Percentiles rank a stretch among this genome's conserved stretches.
phyloP scores from a whole-genome alignment of 1,140 invertebrate genomes.

The Pectinophora gossypiella region DNA sequence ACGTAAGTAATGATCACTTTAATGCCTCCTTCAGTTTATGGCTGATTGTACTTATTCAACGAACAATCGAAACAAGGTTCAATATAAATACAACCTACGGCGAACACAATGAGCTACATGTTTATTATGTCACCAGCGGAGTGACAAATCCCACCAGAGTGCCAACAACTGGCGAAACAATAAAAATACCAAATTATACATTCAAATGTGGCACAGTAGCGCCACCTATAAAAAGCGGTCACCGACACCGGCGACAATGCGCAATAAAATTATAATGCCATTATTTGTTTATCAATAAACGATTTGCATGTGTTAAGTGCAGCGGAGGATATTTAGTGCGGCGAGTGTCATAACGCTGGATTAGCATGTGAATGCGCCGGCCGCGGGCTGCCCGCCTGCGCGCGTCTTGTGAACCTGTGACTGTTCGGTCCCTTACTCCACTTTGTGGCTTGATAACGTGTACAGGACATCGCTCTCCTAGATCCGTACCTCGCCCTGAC shows the following conservation, averaged over 20 bases:
- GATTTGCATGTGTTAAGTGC: conserved; percentile 69
- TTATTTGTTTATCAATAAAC: conserved; percentile 70
- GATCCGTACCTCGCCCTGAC: too few relatives aligned
- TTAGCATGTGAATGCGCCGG: conserved; percentile 53
- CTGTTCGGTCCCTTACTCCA: background rate
- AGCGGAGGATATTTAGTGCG: conserved; percentile 31
- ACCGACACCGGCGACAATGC: conserved; percentile 48
- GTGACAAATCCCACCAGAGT: background rate
- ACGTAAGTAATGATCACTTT: too few relatives aligned
- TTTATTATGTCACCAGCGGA: background rate
- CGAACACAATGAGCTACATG: too few relatives aligned
- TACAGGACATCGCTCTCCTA: too few relatives aligned
- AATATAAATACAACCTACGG: too few relatives aligned
- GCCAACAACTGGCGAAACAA: conserved; percentile 13
- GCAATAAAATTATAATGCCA: conserved; percentile 65
- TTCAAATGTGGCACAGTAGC: conserved; percentile 46
- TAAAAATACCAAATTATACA: conserved; percentile 47
- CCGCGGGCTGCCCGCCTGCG: too few relatives aligned
- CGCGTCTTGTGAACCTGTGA: conserved; percentile 1
- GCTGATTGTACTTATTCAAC: too few relatives aligned
- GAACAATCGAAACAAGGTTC: too few relatives aligned
- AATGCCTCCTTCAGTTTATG: too few relatives aligned
- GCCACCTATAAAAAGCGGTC: conserved; percentile 47
- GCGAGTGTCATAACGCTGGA: conserved; percentile 32
- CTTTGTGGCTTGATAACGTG: too few relatives aligned